Conservation (phyloP, 2,113 vertebrate genomes). For the Chaetura pelagica region DNA sequence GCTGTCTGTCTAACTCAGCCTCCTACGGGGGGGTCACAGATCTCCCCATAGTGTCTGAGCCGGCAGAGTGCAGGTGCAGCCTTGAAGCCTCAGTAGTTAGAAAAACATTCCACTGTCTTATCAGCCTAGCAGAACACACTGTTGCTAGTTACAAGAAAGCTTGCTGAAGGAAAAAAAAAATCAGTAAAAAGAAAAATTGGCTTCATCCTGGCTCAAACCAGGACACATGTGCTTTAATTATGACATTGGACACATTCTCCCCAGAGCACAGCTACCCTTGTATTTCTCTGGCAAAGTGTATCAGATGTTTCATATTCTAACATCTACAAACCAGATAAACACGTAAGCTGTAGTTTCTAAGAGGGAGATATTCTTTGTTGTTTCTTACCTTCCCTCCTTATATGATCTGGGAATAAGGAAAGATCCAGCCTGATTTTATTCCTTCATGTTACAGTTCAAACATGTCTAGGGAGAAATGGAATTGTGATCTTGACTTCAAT, state of each 20-base stretch:
- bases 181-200: too few relatives aligned
- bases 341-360: neutral
- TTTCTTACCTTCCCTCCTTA: neutral
- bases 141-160: too few relatives aligned
- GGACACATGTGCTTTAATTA: fast-evolving
- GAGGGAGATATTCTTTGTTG: neutral
- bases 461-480: neutral
- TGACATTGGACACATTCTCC: neutral
- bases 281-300: neutral
- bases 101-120: too few relatives aligned
- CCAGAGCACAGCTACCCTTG: neutral
- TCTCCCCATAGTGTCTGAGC: too few relatives aligned
- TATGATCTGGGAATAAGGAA: neutral
- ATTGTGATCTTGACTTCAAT: neutral
- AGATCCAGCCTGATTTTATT: neutral
- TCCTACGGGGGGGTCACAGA: too few relatives aligned
- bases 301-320: neutral
- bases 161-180: too few relatives aligned
- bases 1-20: too few relatives aligned
- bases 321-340: neutral
- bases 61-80: too few relatives aligned
- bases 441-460: neutral
- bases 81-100: too few relatives aligned
- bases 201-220: too few relatives aligned
- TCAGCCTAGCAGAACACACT: too few relatives aligned